These are phyloP conservation scores for Thera obeliscata DNA, from an alignment of 2,888 invertebrate species.

Conservation along the genomic window DNA sequence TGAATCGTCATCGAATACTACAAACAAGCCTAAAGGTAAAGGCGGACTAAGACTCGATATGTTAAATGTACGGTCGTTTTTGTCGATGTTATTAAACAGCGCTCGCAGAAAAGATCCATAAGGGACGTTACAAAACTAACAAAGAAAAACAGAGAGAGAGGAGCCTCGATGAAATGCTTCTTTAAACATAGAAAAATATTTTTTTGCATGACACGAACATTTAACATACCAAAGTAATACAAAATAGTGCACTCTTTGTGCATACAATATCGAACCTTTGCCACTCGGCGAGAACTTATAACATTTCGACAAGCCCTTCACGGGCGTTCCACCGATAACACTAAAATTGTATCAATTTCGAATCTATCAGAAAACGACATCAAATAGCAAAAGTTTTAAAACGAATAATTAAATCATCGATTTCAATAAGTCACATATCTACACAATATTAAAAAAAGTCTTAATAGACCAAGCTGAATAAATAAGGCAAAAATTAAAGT, in stretches of 20 bases:
- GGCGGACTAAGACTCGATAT: constrained; percentile 75
- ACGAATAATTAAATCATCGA: constrained; percentile 16
- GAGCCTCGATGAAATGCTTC: constrained; percentile 40
- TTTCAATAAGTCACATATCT: constrained; percentile 11
- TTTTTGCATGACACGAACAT: constrained; percentile 53
- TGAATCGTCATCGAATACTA: constrained; percentile 66
- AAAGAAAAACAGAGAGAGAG: no score
- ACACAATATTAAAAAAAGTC: constrained; percentile 8
- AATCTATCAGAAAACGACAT: constrained; percentile 76
- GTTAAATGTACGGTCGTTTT: constrained; percentile 59
- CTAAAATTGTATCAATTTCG: constrained; percentile 76
- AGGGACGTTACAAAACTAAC: neutral
- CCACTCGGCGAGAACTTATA: constrained; percentile 60
- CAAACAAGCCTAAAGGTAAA: constrained; percentile 78
- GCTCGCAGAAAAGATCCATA: constrained; percentile 34
- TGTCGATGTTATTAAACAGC: constrained; percentile 33
- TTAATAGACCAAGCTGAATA: constrained; percentile 5
- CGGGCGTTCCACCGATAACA: constrained; percentile 65
- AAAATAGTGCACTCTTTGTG: constrained; percentile 71
- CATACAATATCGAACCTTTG: constrained; percentile 62
- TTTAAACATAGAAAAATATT: constrained; percentile 15
- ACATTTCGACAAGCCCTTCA: constrained; percentile 58
- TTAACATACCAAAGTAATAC: constrained; percentile 67
- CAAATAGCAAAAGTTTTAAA: constrained; percentile 23
- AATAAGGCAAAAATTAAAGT: constrained; percentile 9